Evolutionary conservation across 2,797 vertebrate genomes (phyloP), one percentile per base, ranked within the genome.

Genomic region (Platyrinchus mystaceus): DNA sequence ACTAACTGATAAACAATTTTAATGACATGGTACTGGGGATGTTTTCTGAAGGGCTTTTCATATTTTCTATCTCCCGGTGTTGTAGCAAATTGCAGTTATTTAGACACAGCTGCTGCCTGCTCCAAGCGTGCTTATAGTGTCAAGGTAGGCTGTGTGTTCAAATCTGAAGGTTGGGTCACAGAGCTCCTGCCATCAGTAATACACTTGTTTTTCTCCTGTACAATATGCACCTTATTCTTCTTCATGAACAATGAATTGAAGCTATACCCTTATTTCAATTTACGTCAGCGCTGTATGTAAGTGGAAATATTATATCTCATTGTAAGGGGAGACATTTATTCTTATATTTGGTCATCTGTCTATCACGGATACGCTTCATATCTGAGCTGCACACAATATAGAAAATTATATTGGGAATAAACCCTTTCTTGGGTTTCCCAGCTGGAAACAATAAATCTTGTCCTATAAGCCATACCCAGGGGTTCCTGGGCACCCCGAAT

Each of bases 31-130:
- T 94, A 94, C 74, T 89, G 75, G 83, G 94, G 94, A 96, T 89
- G 70, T 93, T 95, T 96, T 95, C 70, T 97, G 96, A 97, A 97
- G 95, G 95, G 95, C 93, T 95, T 94, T 97, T 91, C 68, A 39
- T 96, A 91, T 96, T 92, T 89, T 96, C 76, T 55, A 9, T 94
- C 96, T 94, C 93, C 75, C 81, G 84, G 60, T 96, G 89, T 91
- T 95, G 88, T 84, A 96, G 87, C 49, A 98, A 98, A 98, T 98
- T 98, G 93, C 93, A 94, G 92, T 96, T 96, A 96, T 97, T 97
- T 94, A 85, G 87, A 37, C 90, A 84, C 98, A 98, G 96, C 98
- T 98, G 98, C 97, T 98, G 92, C 96, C 96, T 93, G 83, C 94
- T 85, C 75, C 80, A 66, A 76, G 87, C 5, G 5, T 73, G 67